Evolutionary conservation across 2,797 vertebrate genomes (phyloP).

Genomic region (Taeniopygia guttata): DNA sequence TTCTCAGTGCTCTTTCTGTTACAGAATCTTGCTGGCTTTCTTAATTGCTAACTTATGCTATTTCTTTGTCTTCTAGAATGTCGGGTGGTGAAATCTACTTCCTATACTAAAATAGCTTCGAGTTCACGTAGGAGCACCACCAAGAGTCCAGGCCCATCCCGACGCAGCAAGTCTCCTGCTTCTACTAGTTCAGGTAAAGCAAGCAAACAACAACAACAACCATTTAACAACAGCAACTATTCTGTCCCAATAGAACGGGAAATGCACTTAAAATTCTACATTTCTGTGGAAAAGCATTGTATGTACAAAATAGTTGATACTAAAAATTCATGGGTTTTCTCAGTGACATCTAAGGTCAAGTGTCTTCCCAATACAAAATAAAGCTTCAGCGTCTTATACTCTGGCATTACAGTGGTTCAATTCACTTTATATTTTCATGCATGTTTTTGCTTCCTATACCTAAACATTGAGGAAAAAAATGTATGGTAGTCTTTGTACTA

Average conservation of each 20-base stretch:
- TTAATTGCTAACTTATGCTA: conserved; percentile 34
- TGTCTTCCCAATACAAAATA: neutral
- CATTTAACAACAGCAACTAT: neutral
- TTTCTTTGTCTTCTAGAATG: conserved; percentile 84
- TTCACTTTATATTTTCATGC: neutral
- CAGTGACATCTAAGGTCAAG: neutral
- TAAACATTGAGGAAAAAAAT: neutral
- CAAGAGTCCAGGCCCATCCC: conserved; percentile 86
- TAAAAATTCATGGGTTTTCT: neutral
- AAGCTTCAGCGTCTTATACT: neutral
- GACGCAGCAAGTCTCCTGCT: conserved; percentile 94
- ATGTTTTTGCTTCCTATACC: neutral
- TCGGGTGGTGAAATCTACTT: conserved; percentile 93
- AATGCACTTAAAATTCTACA: neutral
- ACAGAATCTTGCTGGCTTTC: conserved; percentile 36
- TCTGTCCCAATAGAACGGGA: neutral
- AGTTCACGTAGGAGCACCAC: conserved; percentile 85
- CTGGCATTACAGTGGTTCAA: neutral
- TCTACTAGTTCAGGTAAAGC: conserved; percentile 89
- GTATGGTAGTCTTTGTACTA: neutral
- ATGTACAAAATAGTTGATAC: neutral
- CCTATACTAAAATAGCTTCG: conserved; percentile 92
- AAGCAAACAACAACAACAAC: neutral
- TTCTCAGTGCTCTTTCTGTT: conserved; percentile 42
- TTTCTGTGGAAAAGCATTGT: neutral